These are phyloP conservation scores for Setophaga coronata DNA, from an alignment of 2,113 vertebrate species.

Conservation along the genomic window DNA sequence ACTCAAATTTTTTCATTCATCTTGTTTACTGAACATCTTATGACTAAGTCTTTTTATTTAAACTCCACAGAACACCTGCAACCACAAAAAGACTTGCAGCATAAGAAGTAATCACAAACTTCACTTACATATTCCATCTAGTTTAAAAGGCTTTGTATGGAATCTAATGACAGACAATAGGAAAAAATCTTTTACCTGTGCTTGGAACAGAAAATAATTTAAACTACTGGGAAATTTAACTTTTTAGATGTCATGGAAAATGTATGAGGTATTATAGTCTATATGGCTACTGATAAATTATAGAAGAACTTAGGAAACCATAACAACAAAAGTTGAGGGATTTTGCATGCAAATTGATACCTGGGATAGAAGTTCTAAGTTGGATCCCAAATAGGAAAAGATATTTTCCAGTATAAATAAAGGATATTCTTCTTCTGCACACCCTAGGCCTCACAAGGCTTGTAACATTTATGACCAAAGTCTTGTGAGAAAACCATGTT, in stretches of 20 bases:
- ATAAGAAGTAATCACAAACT: background rate
- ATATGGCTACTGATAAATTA: background rate
- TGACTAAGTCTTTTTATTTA: background rate
- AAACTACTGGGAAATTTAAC: slow-evolving; percentile 25
- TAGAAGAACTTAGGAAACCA: background rate
- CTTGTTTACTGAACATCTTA: background rate
- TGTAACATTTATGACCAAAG: background rate
- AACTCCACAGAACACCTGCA: background rate
- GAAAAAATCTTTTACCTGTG: background rate
- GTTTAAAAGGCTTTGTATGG: background rate
- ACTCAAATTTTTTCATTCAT: background rate
- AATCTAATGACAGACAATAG: background rate
- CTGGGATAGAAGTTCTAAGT: background rate
- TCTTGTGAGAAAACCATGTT: background rate
- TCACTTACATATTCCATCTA: background rate
- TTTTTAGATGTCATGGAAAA: slow-evolving; percentile 15
- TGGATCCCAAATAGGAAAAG: background rate
- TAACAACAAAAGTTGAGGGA: background rate
- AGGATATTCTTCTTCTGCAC: background rate
- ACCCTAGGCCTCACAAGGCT: background rate
- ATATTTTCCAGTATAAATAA: background rate
- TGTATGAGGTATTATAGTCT: background rate
- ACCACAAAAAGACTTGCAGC: background rate
- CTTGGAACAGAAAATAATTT: slow-evolving; percentile 21
- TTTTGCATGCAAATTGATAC: background rate